phyloP scores from a whole-genome alignment of 2,113 vertebrate species.

The Podarcis raffonei region DNA sequence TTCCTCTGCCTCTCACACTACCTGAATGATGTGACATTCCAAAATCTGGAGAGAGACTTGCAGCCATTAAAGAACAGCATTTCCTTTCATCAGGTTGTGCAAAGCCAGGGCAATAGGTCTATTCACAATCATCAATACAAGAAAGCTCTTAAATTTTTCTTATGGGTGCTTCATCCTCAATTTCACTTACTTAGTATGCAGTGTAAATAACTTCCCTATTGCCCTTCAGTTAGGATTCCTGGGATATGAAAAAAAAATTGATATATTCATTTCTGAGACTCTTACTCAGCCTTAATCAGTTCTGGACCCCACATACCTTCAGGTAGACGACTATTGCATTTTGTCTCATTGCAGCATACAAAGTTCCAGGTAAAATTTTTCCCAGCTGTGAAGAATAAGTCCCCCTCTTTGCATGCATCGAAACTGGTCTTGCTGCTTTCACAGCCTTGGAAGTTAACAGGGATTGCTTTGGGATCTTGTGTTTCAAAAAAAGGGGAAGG shows the following conservation, averaged over 20 bases:
- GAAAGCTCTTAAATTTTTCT: background rate
- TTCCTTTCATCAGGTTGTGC: background rate
- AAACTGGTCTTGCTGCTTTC: no score
- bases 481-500: no score
- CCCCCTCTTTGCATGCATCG: background rate
- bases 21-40: background rate
- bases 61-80: background rate
- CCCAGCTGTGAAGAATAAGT: background rate
- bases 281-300: background rate
- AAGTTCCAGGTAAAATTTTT: background rate
- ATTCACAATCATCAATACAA: background rate
- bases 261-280: background rate
- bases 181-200: background rate
- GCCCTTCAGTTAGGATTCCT: background rate
- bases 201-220: background rate
- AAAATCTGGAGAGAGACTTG: background rate
- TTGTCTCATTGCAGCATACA: rapidly evolving
- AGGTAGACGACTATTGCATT: rapidly evolving
- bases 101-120: background rate
- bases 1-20: background rate
- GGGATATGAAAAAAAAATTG: background rate
- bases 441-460: background rate
- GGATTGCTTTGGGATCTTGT: no score
- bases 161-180: background rate
- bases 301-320: background rate